Evolutionary conservation across 2,888 invertebrate genomes (phyloP), one percentile per base, ranked within the genome.

Genomic region (Eupithecia inturbata): DNA sequence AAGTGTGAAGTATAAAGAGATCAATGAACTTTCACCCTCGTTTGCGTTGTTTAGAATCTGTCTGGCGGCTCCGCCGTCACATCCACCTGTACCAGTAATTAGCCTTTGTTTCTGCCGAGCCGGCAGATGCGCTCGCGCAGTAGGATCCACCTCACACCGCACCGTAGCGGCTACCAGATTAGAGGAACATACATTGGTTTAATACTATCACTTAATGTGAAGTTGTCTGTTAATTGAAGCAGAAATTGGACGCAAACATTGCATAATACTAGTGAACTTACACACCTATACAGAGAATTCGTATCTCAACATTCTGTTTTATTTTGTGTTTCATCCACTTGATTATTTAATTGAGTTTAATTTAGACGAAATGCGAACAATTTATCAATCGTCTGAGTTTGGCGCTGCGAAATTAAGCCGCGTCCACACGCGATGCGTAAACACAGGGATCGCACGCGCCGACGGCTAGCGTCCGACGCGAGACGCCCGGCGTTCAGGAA

Each of bases 391-490:
- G 45, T 26, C 64, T 26, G 69, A 71, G 49, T 68, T 67, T 36
- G 62, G 33, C 60, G 41, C 67, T 67, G 63, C 49, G 64, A 74
- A 76, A 76, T 76, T 69, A 74, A 41, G 70, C 63, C 33, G 49
- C n/a, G 73, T 45, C 19, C 74, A 74, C 80, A 80, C 78, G 78
- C 78, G 77, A 80, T 67, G 62, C 67, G 63, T 76, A 76, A 76
- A 71, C 72, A 71, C 72, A 67, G 70, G 67, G 71, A 72, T 72
- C 75, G 76, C 78, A 70, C 75, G 76, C 74, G 79, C 78, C 77
- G 68, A 73, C 28, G 75, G 69, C 78, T 31, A 72, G 53, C 63
- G 31, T 68, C n/a, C 31, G 16, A 33, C 6, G 31, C 33, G 12
- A 19, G 16, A 33, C 6, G 31, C 33, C 19, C 31, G 7, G 19